A percentile compares a stretch with the other conserved stretches of the same genome.
These are phyloP conservation scores for Copidosoma aretas DNA, from an alignment of 2,888 invertebrate genomes.

Conservation along the genomic window DNA sequence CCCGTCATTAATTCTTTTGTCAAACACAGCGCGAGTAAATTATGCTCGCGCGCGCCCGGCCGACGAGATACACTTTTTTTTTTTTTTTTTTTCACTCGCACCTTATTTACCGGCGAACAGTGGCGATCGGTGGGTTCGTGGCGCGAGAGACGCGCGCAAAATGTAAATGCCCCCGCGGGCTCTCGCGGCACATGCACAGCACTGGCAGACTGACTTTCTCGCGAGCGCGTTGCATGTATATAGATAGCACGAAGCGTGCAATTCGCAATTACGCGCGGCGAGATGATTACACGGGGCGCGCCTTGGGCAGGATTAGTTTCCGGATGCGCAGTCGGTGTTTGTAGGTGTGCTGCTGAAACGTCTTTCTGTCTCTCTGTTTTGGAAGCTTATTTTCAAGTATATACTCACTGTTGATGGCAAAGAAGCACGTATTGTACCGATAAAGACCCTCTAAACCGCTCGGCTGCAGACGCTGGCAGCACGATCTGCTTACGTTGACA, in stretches of 20 bases:
- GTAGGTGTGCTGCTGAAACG: too few species aligned
- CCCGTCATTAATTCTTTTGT: constrained; percentile 24
- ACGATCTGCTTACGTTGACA: too few species aligned
- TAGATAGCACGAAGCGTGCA: too few species aligned
- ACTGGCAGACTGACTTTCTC: background rate
- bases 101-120: constrained; percentile 17
- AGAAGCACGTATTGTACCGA: too few species aligned
- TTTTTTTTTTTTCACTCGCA: background rate
- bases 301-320: constrained; percentile 35
- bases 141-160: constrained; percentile 6
- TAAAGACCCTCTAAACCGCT: too few species aligned
- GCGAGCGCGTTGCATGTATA: too few species aligned
- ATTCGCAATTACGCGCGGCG: constrained; percentile 37
- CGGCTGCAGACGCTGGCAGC: too few species aligned
- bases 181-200: background rate
- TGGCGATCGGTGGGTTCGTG: background rate
- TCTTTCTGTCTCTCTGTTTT: too few species aligned
- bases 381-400: too few species aligned
- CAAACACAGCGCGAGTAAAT: constrained; percentile 18
- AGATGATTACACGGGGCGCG: constrained; percentile 38
- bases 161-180: constrained; percentile 25
- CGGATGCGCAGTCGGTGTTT: too few species aligned
- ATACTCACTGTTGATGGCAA: too few species aligned
- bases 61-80: constrained; percentile 13
- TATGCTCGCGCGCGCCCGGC: constrained; percentile 12